phyloP scores from a whole-genome alignment of 2,113 vertebrate genomes.

The Osmerus eperlanus region DNA sequence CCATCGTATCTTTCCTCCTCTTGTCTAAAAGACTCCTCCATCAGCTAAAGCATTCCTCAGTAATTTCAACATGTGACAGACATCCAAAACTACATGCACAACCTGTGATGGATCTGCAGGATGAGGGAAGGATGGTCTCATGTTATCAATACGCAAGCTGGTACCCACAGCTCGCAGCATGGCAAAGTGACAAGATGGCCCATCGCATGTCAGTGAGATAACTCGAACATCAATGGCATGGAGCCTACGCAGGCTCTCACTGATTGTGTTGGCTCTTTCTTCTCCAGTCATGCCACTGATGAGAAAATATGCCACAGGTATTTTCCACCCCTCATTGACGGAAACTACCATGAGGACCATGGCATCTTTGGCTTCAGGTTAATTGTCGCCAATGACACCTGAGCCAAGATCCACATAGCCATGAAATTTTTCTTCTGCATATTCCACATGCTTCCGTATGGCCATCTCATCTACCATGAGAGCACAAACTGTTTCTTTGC shows the following conservation, averaged over 20 bases:
- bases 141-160: background rate
- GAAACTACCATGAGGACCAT: too few species aligned
- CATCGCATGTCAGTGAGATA: slow-evolving; percentile 26
- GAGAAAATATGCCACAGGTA: background rate
- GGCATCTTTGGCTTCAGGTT: too few species aligned
- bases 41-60: slow-evolving; percentile 10
- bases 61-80: slow-evolving; percentile 16
- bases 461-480: background rate
- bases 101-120: background rate
- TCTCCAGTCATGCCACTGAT: background rate
- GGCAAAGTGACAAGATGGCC: slow-evolving; percentile 14
- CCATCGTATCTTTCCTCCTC: slow-evolving; percentile 15
- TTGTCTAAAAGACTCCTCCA: background rate
- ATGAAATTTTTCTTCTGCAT: background rate
- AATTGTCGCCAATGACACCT: too few species aligned
- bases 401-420: background rate
- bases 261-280: background rate
- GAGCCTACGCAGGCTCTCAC: slow-evolving; percentile 12
- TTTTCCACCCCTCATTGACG: background rate
- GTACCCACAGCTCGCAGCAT: slow-evolving; percentile 17
- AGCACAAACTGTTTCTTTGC: background rate
- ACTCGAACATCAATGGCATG: slow-evolving; percentile 10
- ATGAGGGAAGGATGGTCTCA: slow-evolving; percentile 15
- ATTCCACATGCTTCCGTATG: background rate
- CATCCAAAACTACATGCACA: slow-evolving; percentile 11